Evolutionary conservation across 2,113 vertebrate genomes (phyloP).

Genomic region (Rhagologus leucostigma): DNA sequence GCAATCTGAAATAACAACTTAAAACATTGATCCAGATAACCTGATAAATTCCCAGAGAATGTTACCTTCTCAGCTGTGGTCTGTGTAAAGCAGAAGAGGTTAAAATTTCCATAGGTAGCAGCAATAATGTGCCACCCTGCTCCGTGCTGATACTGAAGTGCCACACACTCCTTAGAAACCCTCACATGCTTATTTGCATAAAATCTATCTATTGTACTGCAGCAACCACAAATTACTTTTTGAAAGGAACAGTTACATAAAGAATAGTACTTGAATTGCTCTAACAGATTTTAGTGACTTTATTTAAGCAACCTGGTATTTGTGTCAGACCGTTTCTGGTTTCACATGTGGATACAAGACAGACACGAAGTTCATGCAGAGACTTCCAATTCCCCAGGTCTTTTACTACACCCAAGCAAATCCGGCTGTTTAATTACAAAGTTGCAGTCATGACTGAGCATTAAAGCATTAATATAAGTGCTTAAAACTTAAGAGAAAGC

Average conservation of each 20-base stretch:
- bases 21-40: not conserved
- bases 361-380: not conserved
- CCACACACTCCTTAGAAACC: not conserved
- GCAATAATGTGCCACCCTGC: not conserved
- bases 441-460: not conserved
- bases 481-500: not conserved
- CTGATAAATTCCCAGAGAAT: not conserved
- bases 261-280: not conserved
- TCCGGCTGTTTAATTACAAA: not conserved
- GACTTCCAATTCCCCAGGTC: not conserved
- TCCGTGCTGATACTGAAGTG: not conserved
- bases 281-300: not conserved
- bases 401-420: not conserved
- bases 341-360: not conserved
- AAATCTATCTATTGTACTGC: not conserved
- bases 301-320: conserved; percentile 4
- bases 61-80: not conserved
- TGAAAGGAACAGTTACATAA: conserved; percentile 2
- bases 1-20: not conserved
- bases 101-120: not conserved
- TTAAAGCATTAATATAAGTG: not conserved
- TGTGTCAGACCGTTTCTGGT: not conserved
- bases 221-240: conserved; percentile 9
- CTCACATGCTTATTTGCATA: not conserved
- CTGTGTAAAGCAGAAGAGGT: not conserved